A percentile compares a stretch with the other conserved stretches of the same genome.
These are phyloP conservation scores for Melipona bicolor DNA, from an alignment of 2,888 invertebrate genomes.

Conservation along the genomic window DNA sequence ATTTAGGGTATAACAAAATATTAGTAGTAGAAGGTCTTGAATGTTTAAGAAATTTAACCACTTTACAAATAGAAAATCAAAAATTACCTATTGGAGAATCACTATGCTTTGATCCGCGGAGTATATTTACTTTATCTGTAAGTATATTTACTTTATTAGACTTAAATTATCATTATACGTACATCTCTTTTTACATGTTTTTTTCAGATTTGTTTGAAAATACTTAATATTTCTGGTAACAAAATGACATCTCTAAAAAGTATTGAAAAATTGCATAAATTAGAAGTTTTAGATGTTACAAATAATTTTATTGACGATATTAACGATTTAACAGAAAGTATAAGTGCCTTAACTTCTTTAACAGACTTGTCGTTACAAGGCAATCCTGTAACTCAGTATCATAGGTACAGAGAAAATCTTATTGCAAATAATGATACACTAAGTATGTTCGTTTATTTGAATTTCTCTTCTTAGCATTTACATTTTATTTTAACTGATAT, in stretches of 20 bases:
- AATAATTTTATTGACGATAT: slow-evolving; percentile 87
- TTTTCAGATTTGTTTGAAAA: slow-evolving; percentile 86
- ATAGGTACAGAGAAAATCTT: slow-evolving; percentile 88
- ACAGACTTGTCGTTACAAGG: slow-evolving; percentile 86
- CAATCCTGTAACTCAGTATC: slow-evolving; percentile 88
- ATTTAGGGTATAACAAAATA: slow-evolving; percentile 89
- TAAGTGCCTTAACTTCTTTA: slow-evolving; percentile 86
- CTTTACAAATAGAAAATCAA: slow-evolving; percentile 90
- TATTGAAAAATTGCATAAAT: slow-evolving; percentile 85
- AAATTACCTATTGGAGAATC: slow-evolving; percentile 85
- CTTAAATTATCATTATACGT: not conserved
- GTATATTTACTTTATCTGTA: slow-evolving; percentile 87
- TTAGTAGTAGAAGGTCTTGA: slow-evolving; percentile 89
- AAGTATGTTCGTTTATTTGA: slow-evolving; percentile 81
- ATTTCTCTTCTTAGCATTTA: slow-evolving; percentile 8
- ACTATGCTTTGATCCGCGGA: slow-evolving; percentile 89
- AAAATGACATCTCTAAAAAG: slow-evolving; percentile 86
- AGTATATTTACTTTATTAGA: slow-evolving; percentile 60
- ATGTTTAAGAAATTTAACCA: slow-evolving; percentile 86
- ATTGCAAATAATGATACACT: slow-evolving; percentile 87
- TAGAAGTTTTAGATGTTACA: slow-evolving; percentile 86
- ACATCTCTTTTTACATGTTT: not conserved
- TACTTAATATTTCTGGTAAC: slow-evolving; percentile 88
- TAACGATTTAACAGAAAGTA: slow-evolving; percentile 85
- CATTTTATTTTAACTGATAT: slow-evolving; percentile 11